Conservation (phyloP, 2,113 vertebrate genomes). For the cat (Felis catus) region F.catus_Fca126_mat1.0 CM031425.1:39227501-39228000, state of each 20-base stretch:
- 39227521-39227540: constrained; percentile 96
- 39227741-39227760: neutral
- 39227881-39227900: neutral
- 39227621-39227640: constrained; percentile 49
- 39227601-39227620: constrained; percentile 52
- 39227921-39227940: neutral
- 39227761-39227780: neutral
- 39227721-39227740: constrained; percentile 47
- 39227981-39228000: neutral
- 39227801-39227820: neutral
- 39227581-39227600: constrained; percentile 28
- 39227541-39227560: constrained; percentile 97
- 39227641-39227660: neutral
- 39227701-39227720: constrained; percentile 26
- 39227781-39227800: constrained; percentile 20
- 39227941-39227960: neutral
- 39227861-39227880: neutral
- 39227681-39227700: neutral
- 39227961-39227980: neutral
- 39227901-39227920: neutral
- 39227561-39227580: constrained; percentile 61
- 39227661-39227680: neutral
- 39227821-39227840: neutral
- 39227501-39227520: constrained; percentile 95
- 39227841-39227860: neutral